Conservation (phyloP, 1,140 invertebrate genomes). For the Ips typographus region DNA sequence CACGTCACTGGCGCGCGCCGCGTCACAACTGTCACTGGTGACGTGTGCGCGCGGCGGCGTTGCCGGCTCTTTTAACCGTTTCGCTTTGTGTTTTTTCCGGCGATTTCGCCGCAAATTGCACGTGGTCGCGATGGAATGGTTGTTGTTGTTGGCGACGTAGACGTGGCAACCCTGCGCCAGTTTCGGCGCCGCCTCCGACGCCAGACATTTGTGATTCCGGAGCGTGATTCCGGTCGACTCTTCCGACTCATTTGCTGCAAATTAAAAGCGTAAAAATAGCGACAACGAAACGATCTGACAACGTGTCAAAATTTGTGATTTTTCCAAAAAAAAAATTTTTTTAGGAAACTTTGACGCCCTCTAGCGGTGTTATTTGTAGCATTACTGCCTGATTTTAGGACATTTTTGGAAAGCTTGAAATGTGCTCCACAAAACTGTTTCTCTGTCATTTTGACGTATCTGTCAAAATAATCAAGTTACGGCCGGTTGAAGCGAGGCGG, state of each 20-base stretch:
- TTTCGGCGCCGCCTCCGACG: constrained; percentile 14
- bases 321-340: neutral
- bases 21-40: constrained; percentile 22
- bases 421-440: too few relatives aligned
- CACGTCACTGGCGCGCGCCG: constrained; percentile 45
- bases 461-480: too few relatives aligned
- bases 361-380: too few relatives aligned
- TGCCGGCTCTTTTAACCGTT: neutral
- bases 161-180: constrained; percentile 14
- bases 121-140: neutral
- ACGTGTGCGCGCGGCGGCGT: neutral
- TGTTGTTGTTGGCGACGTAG: constrained; percentile 28
- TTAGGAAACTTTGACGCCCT: too few relatives aligned
- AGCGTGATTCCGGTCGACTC: constrained; percentile 59
- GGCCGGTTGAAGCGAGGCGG: too few relatives aligned
- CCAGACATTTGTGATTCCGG: constrained; percentile 60
- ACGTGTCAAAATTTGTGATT: too few relatives aligned
- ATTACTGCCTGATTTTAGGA: too few relatives aligned
- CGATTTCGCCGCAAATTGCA: constrained; percentile 8
- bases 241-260: neutral
- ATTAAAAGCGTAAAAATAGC: neutral
- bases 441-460: too few relatives aligned
- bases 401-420: too few relatives aligned
- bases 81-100: constrained; percentile 9
- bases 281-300: neutral